Conservation (phyloP, 2,888 invertebrate genomes). For the Helleia helle region DNA sequence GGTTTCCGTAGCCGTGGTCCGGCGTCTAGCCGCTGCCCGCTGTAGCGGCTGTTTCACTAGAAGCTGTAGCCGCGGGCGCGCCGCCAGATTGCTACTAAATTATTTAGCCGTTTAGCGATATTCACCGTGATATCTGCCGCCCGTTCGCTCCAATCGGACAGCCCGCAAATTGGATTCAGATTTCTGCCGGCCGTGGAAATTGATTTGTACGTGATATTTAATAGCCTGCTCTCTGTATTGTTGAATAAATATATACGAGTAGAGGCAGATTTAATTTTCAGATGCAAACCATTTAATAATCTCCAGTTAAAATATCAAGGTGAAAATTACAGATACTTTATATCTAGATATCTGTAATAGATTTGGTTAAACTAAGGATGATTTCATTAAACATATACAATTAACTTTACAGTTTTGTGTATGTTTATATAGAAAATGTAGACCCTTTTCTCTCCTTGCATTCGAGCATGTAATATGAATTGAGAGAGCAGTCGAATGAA, state of each 20-base stretch:
- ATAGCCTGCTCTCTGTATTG: constrained; percentile 43
- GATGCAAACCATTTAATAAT: neutral
- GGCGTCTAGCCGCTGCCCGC: constrained; percentile 20
- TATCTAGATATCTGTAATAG: no score
- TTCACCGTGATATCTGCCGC: constrained; percentile 55
- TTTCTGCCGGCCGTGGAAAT: constrained; percentile 63
- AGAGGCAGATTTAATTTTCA: constrained; percentile 4
- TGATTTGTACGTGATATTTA: constrained; percentile 69
- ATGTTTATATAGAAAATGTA: constrained; percentile 15
- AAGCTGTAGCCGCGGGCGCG: constrained; percentile 33
- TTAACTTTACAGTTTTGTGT: no score
- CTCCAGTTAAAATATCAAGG: no score
- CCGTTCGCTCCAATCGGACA: constrained; percentile 60
- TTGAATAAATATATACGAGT: constrained; percentile 29
- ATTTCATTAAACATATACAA: no score
- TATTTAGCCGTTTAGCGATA: constrained; percentile 73
- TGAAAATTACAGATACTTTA: no score
- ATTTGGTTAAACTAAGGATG: no score
- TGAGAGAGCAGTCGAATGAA: constrained; percentile 50
- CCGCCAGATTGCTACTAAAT: constrained; percentile 65
- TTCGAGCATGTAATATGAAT: constrained; percentile 25
- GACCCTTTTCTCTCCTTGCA: constrained; percentile 31
- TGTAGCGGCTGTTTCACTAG: constrained; percentile 14
- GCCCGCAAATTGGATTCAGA: constrained; percentile 72
- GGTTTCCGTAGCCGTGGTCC: constrained; percentile 30